A percentile compares a stretch with the other conserved stretches of the same genome.
These are phyloP conservation scores for Marmota flaviventris DNA, from an alignment of 2,113 vertebrate genomes.

Conservation along the genomic window DNA sequence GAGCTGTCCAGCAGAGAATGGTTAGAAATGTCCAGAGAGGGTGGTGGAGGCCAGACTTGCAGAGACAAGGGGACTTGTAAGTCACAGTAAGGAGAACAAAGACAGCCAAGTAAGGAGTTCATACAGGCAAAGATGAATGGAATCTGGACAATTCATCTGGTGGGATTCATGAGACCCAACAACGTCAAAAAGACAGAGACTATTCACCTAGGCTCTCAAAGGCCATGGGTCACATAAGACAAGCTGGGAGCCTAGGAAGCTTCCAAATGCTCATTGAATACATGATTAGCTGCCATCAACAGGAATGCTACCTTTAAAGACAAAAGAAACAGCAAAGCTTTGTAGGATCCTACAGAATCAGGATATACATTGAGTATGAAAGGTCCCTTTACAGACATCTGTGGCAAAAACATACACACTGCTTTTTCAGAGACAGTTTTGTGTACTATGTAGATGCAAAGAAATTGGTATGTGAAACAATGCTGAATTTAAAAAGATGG, in stretches of 20 bases:
- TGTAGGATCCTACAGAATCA: not conserved
- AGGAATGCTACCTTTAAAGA: not conserved
- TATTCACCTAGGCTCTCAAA: not conserved
- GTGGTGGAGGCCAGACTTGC: not conserved
- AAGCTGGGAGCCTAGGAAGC: not conserved
- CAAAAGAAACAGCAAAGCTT: not conserved
- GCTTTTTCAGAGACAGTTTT: constrained; percentile 12
- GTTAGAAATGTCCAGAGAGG: not conserved
- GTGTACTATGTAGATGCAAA: not conserved
- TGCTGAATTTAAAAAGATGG: not conserved
- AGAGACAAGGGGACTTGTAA: not conserved
- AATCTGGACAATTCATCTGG: not conserved
- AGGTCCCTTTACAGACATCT: not conserved
- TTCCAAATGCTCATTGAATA: not conserved
- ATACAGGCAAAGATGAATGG: not conserved
- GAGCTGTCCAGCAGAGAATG: not conserved
- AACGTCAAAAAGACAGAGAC: not conserved
- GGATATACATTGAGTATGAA: not conserved
- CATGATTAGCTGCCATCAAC: not conserved
- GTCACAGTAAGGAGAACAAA: not conserved
- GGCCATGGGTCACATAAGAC: not conserved
- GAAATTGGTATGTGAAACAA: not conserved
- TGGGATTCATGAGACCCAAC: not conserved
- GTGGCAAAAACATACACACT: not conserved
- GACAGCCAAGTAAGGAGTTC: not conserved